Base-by-base conservation (phyloP, 2,888 invertebrate species). In the Drosophila flavopinicola region DNA sequence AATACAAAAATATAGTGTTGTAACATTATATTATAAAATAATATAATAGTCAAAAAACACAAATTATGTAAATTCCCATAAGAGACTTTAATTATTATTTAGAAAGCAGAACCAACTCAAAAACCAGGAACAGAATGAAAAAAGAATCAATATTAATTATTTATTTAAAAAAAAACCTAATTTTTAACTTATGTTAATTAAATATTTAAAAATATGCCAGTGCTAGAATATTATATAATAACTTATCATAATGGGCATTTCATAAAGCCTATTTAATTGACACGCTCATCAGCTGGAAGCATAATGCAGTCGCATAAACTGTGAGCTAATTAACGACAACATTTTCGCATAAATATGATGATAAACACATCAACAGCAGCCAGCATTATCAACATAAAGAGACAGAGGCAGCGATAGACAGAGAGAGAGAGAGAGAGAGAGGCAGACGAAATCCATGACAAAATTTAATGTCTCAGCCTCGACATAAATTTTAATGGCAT, bases 401-500 rank as follows among this genome's bases (percentile, higher is more conserved):
- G 42, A 6, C n/a, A 6, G 27, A 52, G 47, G 1, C 3, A 2
- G 30, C 33, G 17, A 4, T 6, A 15, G 20, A 25, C 17, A 32
- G 20, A n/a, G 32, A 49, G 41, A 42, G 29, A 4, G 13, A 20
- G 23, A 9, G 32, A 17, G 29, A 23, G 23, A 15, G 32, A 38
- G 20, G 39, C 45, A 33, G 54, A 58, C 51, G 58, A 71, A 66
- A 76, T 63, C 38, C 49, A 68, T 75, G 58, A 57, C 51, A 53
- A 68, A 75, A 75, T 75, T 75, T 59, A 72, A 73, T 75, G 59
- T 72, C 35, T 57, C 48, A 48, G 53, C 29, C 54, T 42, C 44
- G 65, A 52, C 78, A 85, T 85, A 69, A 75, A 85, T 72, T 80
- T 78, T 74, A 85, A 68, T 77, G 54, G 30, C 54, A 52, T 61